Percentiles rank a stretch among this genome's conserved stretches.
These are phyloP conservation scores for Alitta virens DNA, from an alignment of 2,888 invertebrate genomes.

Conservation along the genomic window DNA sequence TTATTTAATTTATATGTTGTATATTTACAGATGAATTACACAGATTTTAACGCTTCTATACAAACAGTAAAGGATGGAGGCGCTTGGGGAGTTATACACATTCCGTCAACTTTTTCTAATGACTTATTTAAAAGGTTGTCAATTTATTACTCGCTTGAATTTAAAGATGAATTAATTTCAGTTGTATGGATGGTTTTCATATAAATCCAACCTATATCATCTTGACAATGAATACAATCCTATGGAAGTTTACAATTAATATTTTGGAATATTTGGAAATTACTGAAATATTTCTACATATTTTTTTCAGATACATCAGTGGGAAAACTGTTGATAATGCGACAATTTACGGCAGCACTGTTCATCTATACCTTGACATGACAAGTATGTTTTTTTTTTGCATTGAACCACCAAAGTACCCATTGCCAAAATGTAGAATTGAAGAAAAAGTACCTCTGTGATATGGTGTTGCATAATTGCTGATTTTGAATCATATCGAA, in stretches of 20 bases:
- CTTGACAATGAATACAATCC: too few species aligned
- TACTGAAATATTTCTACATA: too few species aligned
- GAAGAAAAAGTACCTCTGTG: neutral
- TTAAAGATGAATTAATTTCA: too few species aligned
- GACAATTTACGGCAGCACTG: conserved; percentile 39
- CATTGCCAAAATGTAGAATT: too few species aligned
- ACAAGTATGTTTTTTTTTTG: conserved; percentile 37
- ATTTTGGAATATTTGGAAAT: too few species aligned
- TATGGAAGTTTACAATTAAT: too few species aligned
- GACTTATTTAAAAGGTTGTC: conserved; percentile 82
- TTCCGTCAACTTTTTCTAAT: conserved; percentile 86
- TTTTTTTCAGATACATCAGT: neutral
- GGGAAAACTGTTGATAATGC: conserved; percentile 24
- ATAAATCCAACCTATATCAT: too few species aligned
- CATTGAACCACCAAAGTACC: too few species aligned
- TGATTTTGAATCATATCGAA: too few species aligned
- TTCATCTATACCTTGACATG: conserved; percentile 42
- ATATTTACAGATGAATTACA: conserved; percentile 10
- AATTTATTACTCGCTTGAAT: too few species aligned
- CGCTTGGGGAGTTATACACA: conserved; percentile 85
- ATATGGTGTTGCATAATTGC: neutral
- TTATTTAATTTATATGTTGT: too few species aligned
- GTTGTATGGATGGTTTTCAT: too few species aligned
- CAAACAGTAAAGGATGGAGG: conserved; percentile 73
- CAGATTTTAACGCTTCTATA: conserved; percentile 65